These are phyloP conservation scores for Campopleginae sp. DNA, from an alignment of 2,888 invertebrate genomes.

Conservation along the genomic window DNA sequence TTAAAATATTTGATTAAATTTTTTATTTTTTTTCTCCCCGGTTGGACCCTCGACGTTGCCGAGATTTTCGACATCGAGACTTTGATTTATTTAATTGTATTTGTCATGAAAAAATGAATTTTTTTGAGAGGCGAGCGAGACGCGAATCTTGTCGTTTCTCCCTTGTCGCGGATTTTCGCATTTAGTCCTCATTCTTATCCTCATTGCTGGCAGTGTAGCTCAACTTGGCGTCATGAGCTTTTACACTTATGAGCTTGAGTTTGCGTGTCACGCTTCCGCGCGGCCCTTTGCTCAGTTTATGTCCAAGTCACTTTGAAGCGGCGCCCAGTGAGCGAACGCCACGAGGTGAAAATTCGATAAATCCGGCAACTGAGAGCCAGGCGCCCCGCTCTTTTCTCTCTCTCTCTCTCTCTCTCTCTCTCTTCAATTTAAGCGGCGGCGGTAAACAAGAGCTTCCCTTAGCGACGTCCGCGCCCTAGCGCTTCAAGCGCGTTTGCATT, in stretches of 20 bases:
- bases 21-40: no score
- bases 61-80: not conserved
- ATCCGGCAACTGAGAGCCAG: conserved; percentile 36
- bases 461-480: not conserved
- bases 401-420: not conserved
- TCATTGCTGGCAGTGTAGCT: conserved; percentile 24
- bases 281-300: conserved; percentile 11
- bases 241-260: conserved; percentile 50
- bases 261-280: conserved; percentile 48
- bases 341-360: conserved; percentile 66
- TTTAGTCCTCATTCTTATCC: conserved; percentile 13
- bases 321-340: conserved; percentile 22
- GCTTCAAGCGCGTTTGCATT: not conserved
- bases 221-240: conserved; percentile 52
- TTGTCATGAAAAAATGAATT: not conserved
- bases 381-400: not conserved
- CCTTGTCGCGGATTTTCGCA: not conserved
- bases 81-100: not conserved
- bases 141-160: not conserved
- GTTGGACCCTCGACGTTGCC: not conserved
- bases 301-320: conserved; percentile 59
- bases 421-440: not conserved
- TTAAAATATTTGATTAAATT: no score
- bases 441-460: not conserved
- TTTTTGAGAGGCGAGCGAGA: not conserved